Evolutionary conservation across 2,797 vertebrate species (phyloP), one percentile per base, ranked within the genome.

Genomic region (Lepus townsendii): DNA sequence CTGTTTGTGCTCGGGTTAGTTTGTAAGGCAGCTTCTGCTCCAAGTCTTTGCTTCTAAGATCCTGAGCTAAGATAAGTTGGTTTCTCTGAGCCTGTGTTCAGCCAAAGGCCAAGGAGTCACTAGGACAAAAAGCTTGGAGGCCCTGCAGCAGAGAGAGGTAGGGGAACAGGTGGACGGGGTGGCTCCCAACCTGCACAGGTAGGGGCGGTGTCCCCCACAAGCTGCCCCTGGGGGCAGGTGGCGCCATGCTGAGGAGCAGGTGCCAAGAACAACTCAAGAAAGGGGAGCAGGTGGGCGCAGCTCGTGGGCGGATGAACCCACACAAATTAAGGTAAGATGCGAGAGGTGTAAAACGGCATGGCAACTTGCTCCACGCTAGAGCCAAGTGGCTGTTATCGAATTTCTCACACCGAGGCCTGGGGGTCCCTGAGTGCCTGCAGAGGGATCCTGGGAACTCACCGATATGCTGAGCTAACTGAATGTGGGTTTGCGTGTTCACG

Each of bases 31-130:
- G n/a, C 5, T 50, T 84, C 85, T 71, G 42, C 71, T 82, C 24
- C 24, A 88, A 66, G 73, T 54, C 17, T 24, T 95, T 95, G 16
- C 14, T 88, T 77, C 20, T 84, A 66, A 95, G 62, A 72, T 50
- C 22, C 3, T 1, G 27, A 30, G n/a, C 32, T 88, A 38, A 50
- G 4, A 14, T 27, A 88, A 73, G 10, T 76, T 30, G 35, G 42
- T 82, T 57, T 20, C 17, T 78, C 3, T 1, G 68, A 63, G 26
- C 77, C 52, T 30, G 4, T 20, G 35, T 27, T 27, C 1, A 14
- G 3, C 9, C 24, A n/a, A 22, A 20, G 26, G 22, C 7, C 32
- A 11, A 4, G 71, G 20, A 13, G 3, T 91, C 50, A 1, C 26
- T 17, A 17, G 60, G 66, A n/a, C 16, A 24, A 54, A 79, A 13